Conservation (phyloP, 2,888 invertebrate genomes). For the Acanthosepion pharaonis region DNA sequence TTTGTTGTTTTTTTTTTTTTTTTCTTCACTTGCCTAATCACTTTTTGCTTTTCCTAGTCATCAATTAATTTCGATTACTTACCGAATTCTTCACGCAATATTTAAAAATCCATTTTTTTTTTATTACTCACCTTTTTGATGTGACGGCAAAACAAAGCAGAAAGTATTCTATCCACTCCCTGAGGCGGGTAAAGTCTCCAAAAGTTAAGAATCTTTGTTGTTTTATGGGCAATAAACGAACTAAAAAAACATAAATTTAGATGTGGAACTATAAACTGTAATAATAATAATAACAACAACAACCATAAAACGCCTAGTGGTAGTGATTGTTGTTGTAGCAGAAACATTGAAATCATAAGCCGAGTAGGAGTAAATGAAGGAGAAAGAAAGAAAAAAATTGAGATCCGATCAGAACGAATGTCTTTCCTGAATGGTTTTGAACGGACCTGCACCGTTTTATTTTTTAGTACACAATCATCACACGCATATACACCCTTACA, state of each 20-base stretch:
- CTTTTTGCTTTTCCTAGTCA: too few relatives aligned
- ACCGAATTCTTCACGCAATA: too few relatives aligned
- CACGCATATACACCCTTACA: not conserved
- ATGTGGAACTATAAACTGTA: not conserved
- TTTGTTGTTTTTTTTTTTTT: too few relatives aligned
- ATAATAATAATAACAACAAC: not conserved
- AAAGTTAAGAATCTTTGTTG: not conserved
- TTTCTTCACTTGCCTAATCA: too few relatives aligned
- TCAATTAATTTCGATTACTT: too few relatives aligned
- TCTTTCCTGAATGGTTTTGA: slow-evolving; percentile 14
- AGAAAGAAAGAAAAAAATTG: not conserved
- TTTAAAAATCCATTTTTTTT: not conserved
- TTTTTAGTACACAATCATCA: not conserved
- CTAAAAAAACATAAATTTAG: not conserved
- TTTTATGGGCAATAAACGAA: not conserved
- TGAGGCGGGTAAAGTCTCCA: not conserved
- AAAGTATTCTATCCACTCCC: not conserved
- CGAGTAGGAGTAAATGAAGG: not conserved
- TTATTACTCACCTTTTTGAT: not conserved
- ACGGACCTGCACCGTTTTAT: slow-evolving; percentile 33
- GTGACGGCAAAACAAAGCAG: not conserved
- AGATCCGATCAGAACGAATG: slow-evolving; percentile 2
- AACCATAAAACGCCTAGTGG: not conserved
- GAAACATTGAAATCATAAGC: slow-evolving; percentile 33
- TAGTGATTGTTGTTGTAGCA: not conserved